phyloP scores from a whole-genome alignment of 92 coral and sea anemone genomes.

The Actinernus sp. region DNA sequence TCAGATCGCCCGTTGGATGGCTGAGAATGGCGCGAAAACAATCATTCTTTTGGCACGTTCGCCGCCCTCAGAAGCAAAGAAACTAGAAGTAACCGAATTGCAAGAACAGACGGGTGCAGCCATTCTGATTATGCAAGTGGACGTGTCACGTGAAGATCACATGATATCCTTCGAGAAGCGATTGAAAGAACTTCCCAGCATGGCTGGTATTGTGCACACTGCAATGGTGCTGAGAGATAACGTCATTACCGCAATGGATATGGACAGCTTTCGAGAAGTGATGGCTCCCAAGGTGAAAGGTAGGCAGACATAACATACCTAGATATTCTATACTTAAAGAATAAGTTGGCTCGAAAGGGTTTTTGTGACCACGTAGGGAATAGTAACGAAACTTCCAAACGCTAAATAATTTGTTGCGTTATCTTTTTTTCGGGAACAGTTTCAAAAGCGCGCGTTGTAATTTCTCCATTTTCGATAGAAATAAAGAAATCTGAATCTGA shows the following conservation, averaged over 20 bases:
- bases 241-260: conserved; percentile 36
- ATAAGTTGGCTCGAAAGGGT: too few relatives aligned
- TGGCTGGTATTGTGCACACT: conserved; percentile 61
- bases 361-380: too few relatives aligned
- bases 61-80: conserved; percentile 28
- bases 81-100: conserved; percentile 28
- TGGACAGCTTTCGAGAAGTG: conserved; percentile 47
- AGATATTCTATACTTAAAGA: too few relatives aligned
- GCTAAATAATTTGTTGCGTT: too few relatives aligned
- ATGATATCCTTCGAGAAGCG: conserved; percentile 27
- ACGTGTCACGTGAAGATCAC: conserved; percentile 33
- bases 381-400: too few relatives aligned
- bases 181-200: conserved; percentile 23
- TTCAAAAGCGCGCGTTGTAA: too few relatives aligned
- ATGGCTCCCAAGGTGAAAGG: conserved; percentile 81
- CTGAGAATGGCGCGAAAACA: conserved; percentile 50
- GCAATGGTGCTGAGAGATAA: conserved; percentile 78
- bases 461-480: too few relatives aligned
- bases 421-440: too few relatives aligned
- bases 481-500: too few relatives aligned
- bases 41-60: conserved; percentile 41
- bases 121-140: conserved; percentile 39
- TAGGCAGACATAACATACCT: too few relatives aligned
- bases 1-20: conserved; percentile 53
- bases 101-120: conserved; percentile 34